Evolutionary conservation across 2,888 invertebrate genomes (phyloP).

Genomic region (Atrina japonica): DNA sequence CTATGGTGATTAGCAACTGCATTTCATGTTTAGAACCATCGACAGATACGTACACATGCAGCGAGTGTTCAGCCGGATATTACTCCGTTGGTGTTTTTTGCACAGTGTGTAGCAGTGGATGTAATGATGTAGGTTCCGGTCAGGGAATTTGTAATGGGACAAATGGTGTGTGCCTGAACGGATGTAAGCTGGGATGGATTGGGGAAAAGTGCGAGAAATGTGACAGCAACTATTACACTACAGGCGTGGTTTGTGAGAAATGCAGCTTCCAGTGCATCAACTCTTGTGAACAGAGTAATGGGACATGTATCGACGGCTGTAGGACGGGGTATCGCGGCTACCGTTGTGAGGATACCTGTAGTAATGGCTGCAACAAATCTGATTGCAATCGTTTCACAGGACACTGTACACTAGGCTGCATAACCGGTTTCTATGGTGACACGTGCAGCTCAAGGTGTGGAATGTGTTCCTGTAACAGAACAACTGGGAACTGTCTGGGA

Average conservation of each 20-base stretch:
- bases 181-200: constrained; percentile 24
- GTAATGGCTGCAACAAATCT: constrained; percentile 6
- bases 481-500: constrained; percentile 15
- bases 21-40: background rate
- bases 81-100: constrained; percentile 4
- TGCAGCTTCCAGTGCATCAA: constrained; percentile 30
- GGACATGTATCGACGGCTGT: constrained; percentile 39
- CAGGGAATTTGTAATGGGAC: constrained; percentile 5
- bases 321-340: constrained; percentile 32
- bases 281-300: constrained; percentile 31
- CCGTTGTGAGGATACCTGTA: constrained; percentile 33
- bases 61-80: constrained; percentile 12
- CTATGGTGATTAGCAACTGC: background rate
- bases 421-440: constrained; percentile 25
- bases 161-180: constrained; percentile 13
- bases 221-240: constrained; percentile 27
- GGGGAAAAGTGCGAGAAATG: constrained; percentile 27
- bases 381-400: constrained; percentile 22
- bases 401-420: constrained; percentile 25
- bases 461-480: constrained; percentile 14
- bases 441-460: constrained; percentile 17
- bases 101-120: constrained; percentile 10
- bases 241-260: constrained; percentile 2
- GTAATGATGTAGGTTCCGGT: background rate
- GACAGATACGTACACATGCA: constrained; percentile 12